Evolutionary conservation across 2,113 vertebrate genomes (phyloP).

Genomic region (Cyanoramphus novaezelandiae): DNA sequence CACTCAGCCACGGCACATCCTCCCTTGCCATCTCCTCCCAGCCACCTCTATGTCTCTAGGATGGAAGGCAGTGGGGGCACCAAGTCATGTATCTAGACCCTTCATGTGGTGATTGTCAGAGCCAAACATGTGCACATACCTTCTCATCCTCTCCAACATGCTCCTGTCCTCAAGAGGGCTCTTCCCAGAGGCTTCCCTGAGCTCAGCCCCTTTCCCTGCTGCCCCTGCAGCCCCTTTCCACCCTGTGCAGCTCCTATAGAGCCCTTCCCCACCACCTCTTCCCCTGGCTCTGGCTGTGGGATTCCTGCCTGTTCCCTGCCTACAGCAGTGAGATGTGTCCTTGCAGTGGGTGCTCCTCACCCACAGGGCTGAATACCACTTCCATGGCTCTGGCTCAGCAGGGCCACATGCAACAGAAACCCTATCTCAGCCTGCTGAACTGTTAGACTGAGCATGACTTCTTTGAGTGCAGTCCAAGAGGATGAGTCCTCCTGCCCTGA

Average conservation of each 20-base stretch:
- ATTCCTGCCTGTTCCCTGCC: not conserved
- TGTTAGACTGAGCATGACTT: not conserved
- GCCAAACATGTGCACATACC: fast-evolving
- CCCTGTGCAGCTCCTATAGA: not conserved
- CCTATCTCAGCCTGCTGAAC: not conserved
- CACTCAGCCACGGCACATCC: not conserved
- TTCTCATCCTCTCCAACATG: not conserved
- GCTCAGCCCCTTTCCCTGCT: not conserved
- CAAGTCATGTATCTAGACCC: not conserved
- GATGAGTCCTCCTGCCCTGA: not conserved
- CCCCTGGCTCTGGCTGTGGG: not conserved
- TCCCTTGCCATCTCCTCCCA: not conserved
- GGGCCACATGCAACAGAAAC: not conserved
- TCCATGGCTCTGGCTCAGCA: not conserved
- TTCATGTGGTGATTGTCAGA: not conserved
- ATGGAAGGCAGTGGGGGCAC: not conserved
- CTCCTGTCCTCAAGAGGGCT: not conserved
- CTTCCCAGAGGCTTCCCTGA: not conserved
- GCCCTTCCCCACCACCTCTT: too few relatives aligned
- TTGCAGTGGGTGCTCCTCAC: not conserved
- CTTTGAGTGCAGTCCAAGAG: not conserved
- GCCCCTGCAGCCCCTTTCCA: not conserved
- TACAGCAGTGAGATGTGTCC: fast-evolving
- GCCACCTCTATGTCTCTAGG: not conserved
- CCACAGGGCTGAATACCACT: fast-evolving